These are phyloP conservation scores for Mesorhabditis spiculigera DNA, from an alignment of 2,888 invertebrate species.

Conservation along the genomic window DNA sequence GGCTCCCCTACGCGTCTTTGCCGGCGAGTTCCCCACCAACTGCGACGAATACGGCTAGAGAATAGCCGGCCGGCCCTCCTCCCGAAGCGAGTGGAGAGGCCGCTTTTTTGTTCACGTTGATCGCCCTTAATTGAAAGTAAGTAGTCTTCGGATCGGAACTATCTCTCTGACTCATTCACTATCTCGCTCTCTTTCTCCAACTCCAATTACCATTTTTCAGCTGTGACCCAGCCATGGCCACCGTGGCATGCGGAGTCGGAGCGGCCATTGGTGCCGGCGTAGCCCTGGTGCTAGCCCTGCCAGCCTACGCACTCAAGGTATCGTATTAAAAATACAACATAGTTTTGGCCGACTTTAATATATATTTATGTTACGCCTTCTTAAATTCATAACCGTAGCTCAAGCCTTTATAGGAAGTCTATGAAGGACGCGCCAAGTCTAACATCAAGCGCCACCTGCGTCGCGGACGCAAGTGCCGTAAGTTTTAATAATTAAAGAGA, in stretches of 20 bases:
- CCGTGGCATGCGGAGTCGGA: constrained; percentile 4
- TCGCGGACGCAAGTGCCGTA: background rate
- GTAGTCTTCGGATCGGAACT: no score
- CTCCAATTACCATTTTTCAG: background rate
- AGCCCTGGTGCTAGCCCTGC: background rate
- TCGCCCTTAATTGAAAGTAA: background rate
- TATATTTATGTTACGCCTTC: no score
- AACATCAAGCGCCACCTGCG: background rate
- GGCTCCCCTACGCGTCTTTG: constrained; percentile 5
- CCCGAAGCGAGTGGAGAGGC: background rate
- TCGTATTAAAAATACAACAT: no score
- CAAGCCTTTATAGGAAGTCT: no score
- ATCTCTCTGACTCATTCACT: no score
- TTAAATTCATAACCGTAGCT: no score
- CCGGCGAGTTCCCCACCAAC: background rate
- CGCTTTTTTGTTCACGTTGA: background rate
- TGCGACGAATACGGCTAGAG: constrained; percentile 3
- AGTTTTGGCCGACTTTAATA: no score
- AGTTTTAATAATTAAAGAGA: background rate
- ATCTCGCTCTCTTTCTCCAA: no score
- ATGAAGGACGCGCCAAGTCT: background rate
- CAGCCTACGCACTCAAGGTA: background rate
- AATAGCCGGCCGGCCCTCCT: background rate
- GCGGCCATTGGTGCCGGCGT: background rate
- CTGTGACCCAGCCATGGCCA: background rate